Base-by-base conservation (phyloP, 2,113 vertebrate genomes). In the Psophia crepitans region DNA sequence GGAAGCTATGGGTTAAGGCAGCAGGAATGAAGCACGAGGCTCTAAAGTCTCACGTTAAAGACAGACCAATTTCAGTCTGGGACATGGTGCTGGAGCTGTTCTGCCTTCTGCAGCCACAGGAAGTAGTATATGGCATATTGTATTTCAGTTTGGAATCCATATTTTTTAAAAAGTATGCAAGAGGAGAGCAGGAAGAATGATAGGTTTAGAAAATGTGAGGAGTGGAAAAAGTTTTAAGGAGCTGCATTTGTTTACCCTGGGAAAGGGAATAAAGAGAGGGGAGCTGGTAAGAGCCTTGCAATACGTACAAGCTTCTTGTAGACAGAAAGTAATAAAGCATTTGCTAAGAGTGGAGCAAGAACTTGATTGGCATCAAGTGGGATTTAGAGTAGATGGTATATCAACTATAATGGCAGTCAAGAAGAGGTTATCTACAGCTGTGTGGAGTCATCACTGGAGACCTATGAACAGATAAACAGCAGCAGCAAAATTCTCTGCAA, bases 391-490 rank as follows among this genome's bases (percentile, higher is more conserved):
- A 88, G 66, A 94, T 3, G 3, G 46, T 44, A 19, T 28, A 87
- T 70, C 78, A 80, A 23, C 73, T 41, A 37, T 15, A 80, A 43
- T 22, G 64, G 89, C 86, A 90, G 58, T 37, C 63, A 86, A 65
- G 54, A 86, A 65, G 54, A 89, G 63, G 61, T 53, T 93, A 75
- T 76, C 90, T 65, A 57, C 48, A 93, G 86, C 41, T 32, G 9
- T 43, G 20, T 46, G 37, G 37, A 84, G 51, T 57, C 54, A 78
- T 74, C 57, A 37, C 3, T 8, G 69, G 60, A 74, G 44, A 84
- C 56, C 74, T 74, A 22, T 0, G 1, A n/a, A 81, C 28, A 27
- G 57, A 69, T 16, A 71, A 76, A 90, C 43, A 89, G 37, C 44
- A 78, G 43, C 22, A 86, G 60, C 15, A 82, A 78, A 92, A 84